Percentiles rank a stretch among this genome's conserved stretches.
Evolutionary conservation across 1,140 invertebrate genomes (phyloP).

Genomic region (Dolichoris vasculosae): DNA sequence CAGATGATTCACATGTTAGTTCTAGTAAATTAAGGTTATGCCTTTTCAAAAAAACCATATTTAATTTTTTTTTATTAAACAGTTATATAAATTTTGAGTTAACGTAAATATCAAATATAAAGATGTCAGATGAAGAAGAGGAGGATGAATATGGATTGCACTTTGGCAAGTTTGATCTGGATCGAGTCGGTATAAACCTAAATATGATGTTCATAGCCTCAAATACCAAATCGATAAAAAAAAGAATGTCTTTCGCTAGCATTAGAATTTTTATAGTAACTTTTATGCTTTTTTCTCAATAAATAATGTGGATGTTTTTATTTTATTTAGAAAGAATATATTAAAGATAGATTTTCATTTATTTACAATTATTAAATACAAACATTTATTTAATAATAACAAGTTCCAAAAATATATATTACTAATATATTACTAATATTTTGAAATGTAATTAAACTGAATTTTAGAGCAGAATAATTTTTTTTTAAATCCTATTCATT

Average conservation of each 20-base stretch:
- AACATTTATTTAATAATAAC: no score
- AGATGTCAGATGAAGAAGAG: background rate
- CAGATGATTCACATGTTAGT: background rate
- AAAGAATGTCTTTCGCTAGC: background rate
- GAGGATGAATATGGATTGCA: constrained; percentile 53
- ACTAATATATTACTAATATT: no score
- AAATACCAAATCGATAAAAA: background rate
- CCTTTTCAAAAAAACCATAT: background rate
- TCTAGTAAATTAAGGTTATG: background rate
- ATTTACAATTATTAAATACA: no score
- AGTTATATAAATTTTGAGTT: background rate
- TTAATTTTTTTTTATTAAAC: background rate
- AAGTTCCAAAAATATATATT: no score
- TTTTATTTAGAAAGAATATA: no score
- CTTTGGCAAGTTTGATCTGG: constrained; percentile 63
- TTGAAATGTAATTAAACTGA: no score
- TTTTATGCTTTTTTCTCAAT: background rate
- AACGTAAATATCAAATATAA: background rate
- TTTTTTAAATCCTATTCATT: no score
- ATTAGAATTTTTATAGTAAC: background rate
- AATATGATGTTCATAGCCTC: background rate
- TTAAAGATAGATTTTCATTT: no score
- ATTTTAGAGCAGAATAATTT: no score
- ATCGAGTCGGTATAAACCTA: constrained; percentile 63
- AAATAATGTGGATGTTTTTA: no score